Percentiles rank a stretch among this genome's conserved stretches.
Conservation (phyloP, 2,888 invertebrate species). For the Cyrtodaria siliqua region DNA sequence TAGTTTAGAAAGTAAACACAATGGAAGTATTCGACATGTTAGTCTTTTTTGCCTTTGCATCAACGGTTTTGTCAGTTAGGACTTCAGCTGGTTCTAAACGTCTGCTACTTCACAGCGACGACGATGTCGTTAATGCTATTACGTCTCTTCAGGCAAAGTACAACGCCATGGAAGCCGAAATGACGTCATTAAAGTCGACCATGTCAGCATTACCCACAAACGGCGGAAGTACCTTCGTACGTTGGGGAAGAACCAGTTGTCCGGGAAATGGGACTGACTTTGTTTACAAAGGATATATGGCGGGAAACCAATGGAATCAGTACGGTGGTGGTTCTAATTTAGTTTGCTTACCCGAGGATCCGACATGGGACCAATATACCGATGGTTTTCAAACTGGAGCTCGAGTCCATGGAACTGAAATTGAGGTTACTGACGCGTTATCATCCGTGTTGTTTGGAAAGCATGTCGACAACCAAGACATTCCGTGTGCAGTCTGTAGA, state of each 20-base stretch:
- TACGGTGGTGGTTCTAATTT: slow-evolving; percentile 21
- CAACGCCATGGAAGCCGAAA: too few relatives aligned
- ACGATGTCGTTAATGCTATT: too few relatives aligned
- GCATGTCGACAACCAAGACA: slow-evolving; percentile 11
- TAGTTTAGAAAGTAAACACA: too few relatives aligned
- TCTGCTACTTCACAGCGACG: too few relatives aligned
- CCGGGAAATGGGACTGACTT: slow-evolving; percentile 23
- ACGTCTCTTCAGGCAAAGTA: too few relatives aligned
- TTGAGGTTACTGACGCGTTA: slow-evolving; percentile 5
- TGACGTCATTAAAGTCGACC: too few relatives aligned
- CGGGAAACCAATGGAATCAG: slow-evolving; percentile 11
- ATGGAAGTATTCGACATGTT: too few relatives aligned
- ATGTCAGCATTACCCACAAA: too few relatives aligned
- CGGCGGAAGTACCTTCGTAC: slow-evolving; percentile 7
- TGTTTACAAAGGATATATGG: slow-evolving; percentile 26
- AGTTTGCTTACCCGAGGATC: slow-evolving; percentile 23
- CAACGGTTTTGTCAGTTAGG: too few relatives aligned
- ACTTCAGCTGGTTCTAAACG: too few relatives aligned
- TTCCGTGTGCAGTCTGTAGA: slow-evolving; percentile 20
- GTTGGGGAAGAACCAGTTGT: slow-evolving; percentile 24
- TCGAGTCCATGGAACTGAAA: slow-evolving; percentile 13
- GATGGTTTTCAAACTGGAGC: slow-evolving; percentile 1
- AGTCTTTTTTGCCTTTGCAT: too few relatives aligned
- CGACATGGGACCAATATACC: slow-evolving; percentile 17
- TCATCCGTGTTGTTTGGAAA: slow-evolving; percentile 8